Conservation (phyloP, 2,113 vertebrate genomes). For the Hoplias malabaricus region DNA sequence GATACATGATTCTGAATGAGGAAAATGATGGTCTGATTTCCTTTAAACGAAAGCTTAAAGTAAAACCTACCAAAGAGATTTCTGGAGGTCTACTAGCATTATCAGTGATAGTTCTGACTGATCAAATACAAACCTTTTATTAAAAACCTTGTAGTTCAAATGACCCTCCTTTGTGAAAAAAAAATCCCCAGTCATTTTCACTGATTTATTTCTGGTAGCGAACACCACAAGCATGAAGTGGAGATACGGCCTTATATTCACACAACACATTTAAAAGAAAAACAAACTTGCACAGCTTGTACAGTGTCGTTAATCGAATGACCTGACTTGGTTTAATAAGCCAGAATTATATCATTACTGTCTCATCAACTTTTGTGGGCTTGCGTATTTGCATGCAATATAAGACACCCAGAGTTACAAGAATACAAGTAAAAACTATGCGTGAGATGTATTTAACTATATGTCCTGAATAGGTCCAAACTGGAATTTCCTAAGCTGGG, state of each 20-base stretch:
- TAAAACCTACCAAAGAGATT: not conserved
- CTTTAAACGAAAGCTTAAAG: not conserved
- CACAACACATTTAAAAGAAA: not conserved
- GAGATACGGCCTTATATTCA: not conserved
- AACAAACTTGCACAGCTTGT: not conserved
- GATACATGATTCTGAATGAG: too few relatives aligned
- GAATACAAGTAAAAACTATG: not conserved
- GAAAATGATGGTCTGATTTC: not conserved
- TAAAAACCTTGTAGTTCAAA: not conserved
- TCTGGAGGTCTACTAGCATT: not conserved
- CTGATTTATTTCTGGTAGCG: too few relatives aligned
- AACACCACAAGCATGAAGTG: not conserved
- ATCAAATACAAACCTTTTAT: too few relatives aligned
- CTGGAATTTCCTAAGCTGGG: constrained; percentile 14
- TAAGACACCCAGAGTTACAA: not conserved
- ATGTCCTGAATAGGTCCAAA: constrained; percentile 9
- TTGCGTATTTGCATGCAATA: not conserved
- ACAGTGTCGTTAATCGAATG: not conserved
- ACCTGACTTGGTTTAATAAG: not conserved
- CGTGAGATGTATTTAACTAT: constrained; percentile 5
- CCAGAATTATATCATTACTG: not conserved
- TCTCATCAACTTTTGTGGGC: not conserved
- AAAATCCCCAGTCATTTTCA: not conserved
- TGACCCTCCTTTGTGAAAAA: not conserved
- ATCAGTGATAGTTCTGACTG: too few relatives aligned